Base-by-base conservation (phyloP, 2,888 invertebrate genomes). In the Microplitis manilae region DNA sequence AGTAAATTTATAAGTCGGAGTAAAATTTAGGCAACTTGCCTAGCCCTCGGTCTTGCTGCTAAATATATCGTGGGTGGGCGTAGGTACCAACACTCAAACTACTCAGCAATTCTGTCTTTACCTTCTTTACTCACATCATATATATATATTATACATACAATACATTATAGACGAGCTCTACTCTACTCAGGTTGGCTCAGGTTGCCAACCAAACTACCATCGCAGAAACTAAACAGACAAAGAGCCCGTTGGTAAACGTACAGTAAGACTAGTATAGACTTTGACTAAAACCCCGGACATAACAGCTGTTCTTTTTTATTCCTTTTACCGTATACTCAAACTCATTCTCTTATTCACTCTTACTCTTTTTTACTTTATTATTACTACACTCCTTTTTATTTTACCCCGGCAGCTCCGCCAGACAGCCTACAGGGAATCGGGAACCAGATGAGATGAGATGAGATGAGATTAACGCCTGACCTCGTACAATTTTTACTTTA, bases 401-500 rank as follows among this genome's bases (percentile, higher is more conserved):
- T 13, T 50, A 13, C 50, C 50, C 13, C 50, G 50, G 1, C 50
- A 50, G 50, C 8, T 30, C 30, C 30, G 30, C 30, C 50, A 50
- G 50, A 50, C 9, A 50, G 50, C 50, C 1, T 50, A 50, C 50
- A 50, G 50, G 13, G 50, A 50, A 50, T 50, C 50, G 50, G 50
- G 50, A 50, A 50, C 50, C 50, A 50, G 50, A 50, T 50, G 50
- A 50, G 50, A 50, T 50, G 50, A 50, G 50, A 50, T 50, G 50
- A 50, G 50, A 50, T 50, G 50, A 50, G 50, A 50, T 50, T 50
- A 50, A 50, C 50, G 50, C 50, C 50, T 50, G 50, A 50, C 50
- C 50, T 50, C 50, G 50, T 50, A 50, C 50, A 50, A 50, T 50
- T 50, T 50, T 50, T 50, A 13, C 50, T 13, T 50, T 1, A 8